Evolutionary conservation across 2,113 vertebrate genomes (phyloP).

Genomic region (Lucifuga dentata): DNA sequence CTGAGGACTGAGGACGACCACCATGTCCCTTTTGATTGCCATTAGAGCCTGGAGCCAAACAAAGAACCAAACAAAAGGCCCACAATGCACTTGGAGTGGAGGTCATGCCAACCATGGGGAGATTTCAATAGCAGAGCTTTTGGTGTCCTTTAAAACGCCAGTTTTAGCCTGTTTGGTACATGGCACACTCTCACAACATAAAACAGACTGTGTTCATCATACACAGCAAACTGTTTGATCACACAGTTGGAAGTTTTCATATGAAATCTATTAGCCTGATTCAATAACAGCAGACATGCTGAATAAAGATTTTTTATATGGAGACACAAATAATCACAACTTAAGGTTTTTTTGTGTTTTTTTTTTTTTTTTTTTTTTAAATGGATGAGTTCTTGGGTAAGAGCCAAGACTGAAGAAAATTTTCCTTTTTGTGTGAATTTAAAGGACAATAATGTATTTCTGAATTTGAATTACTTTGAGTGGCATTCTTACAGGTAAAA

Average conservation of each 20-base stretch:
- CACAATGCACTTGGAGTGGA: slow-evolving; percentile 72
- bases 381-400: too few species aligned
- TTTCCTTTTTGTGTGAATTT: too few species aligned
- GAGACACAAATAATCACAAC: slow-evolving; percentile 9
- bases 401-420: too few species aligned
- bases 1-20: slow-evolving; percentile 71
- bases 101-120: slow-evolving; percentile 68
- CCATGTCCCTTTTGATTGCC: slow-evolving; percentile 75
- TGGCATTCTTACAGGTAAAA: too few species aligned
- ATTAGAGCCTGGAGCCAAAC: slow-evolving; percentile 73
- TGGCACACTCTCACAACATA: slow-evolving; percentile 40
- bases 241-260: slow-evolving; percentile 41
- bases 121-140: slow-evolving; percentile 53
- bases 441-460: too few species aligned
- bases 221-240: slow-evolving; percentile 63
- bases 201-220: slow-evolving; percentile 68
- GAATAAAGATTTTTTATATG: slow-evolving; percentile 20
- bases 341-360: too few species aligned
- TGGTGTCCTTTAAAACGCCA: slow-evolving; percentile 59
- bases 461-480: too few species aligned
- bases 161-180: slow-evolving; percentile 59
- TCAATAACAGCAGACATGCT: slow-evolving; percentile 15
- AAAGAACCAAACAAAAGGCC: slow-evolving; percentile 73
- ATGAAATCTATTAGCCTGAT: slow-evolving; percentile 46
- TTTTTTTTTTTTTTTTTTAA: too few species aligned